A percentile compares a stretch with the other conserved stretches of the same genome.
phyloP scores from a whole-genome alignment of 2,797 vertebrate genomes.

The Chloroceryle inda region DNA sequence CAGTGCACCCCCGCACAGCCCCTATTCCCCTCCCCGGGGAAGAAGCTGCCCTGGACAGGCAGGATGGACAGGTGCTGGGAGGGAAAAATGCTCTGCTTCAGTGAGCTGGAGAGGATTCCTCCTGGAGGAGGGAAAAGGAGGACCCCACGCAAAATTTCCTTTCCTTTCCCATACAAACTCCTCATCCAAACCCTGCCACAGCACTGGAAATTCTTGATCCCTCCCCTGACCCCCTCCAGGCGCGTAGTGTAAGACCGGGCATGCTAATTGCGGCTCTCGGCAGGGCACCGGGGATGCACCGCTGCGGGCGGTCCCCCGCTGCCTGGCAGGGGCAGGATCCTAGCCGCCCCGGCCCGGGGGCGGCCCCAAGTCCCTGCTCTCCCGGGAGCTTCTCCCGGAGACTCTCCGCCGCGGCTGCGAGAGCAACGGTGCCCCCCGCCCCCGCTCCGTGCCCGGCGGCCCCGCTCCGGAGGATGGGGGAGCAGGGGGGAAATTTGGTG shows the following conservation, averaged over 20 bases:
- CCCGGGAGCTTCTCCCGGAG: not conserved
- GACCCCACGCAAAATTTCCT: not conserved
- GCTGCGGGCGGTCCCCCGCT: not conserved
- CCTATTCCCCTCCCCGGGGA: not conserved
- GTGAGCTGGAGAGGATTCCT: not conserved
- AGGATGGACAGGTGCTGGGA: not conserved
- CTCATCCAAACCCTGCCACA: not conserved
- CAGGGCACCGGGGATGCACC: not conserved
- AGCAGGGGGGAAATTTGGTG: not conserved
- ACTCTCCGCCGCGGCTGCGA: not conserved
- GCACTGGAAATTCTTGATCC: not conserved
- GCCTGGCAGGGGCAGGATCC: not conserved
- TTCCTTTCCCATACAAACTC: not conserved
- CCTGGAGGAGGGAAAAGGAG: not conserved
- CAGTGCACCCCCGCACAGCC: not conserved
- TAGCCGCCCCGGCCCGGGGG: not conserved
- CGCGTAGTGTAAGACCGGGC: not conserved
- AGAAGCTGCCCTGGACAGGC: not conserved
- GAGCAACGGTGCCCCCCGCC: not conserved
- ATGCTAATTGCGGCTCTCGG: not conserved
- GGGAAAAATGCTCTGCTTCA: not conserved
- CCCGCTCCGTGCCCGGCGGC: not conserved
- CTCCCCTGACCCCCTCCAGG: not conserved
- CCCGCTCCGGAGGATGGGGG: not conserved
- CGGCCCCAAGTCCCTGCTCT: not conserved